phyloP scores from a whole-genome alignment of 2,113 vertebrate species.

The Toxotes chatareus region DNA sequence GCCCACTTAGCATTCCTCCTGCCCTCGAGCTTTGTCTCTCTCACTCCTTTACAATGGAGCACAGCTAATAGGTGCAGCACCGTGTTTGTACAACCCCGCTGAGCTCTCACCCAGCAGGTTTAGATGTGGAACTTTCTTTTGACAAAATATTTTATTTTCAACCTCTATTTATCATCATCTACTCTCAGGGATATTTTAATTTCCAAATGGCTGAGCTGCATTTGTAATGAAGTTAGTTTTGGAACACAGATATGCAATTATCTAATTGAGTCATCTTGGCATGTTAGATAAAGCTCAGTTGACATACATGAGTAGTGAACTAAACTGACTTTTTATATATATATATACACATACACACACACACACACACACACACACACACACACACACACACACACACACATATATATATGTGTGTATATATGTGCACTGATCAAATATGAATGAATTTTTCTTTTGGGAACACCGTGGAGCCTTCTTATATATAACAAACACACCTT shows the following conservation, averaged over 20 bases:
- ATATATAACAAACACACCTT: conserved; percentile 37
- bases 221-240: conserved; percentile 50
- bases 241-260: conserved; percentile 48
- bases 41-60: conserved; percentile 76
- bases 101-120: conserved; percentile 56
- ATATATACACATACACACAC: not conserved
- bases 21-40: conserved; percentile 74
- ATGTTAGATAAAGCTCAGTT: conserved; percentile 52
- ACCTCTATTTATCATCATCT: conserved; percentile 13
- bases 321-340: conserved; percentile 33
- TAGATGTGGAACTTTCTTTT: conserved; percentile 45
- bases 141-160: conserved; percentile 51
- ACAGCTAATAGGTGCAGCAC: conserved; percentile 78
- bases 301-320: conserved; percentile 42
- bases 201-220: conserved; percentile 32
- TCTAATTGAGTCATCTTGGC: conserved; percentile 52
- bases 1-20: conserved; percentile 90
- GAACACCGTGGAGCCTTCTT: not conserved
- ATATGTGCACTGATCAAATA: conserved; percentile 2
- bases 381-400: too few relatives aligned
- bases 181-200: conserved; percentile 19
- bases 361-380: too few relatives aligned
- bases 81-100: conserved; percentile 67
- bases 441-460: conserved; percentile 12
- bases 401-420: too few relatives aligned